These are phyloP conservation scores for Rhinoraja longicauda DNA, from an alignment of 2,797 vertebrate species.

Conservation along the genomic window DNA sequence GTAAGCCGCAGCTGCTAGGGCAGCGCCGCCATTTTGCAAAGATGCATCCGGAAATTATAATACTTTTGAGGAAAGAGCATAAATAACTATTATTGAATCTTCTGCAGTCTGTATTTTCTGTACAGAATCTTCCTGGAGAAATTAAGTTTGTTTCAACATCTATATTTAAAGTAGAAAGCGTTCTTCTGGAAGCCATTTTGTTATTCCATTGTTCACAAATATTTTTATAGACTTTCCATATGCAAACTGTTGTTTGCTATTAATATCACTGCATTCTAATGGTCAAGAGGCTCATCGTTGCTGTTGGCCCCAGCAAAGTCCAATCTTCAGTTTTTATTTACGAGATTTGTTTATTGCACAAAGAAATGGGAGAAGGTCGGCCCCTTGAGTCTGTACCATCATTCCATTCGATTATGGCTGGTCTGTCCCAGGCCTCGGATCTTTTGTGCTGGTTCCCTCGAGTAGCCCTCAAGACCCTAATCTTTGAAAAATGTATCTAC, in stretches of 20 bases:
- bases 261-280: no score
- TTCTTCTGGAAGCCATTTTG: background rate
- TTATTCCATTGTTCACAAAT: background rate
- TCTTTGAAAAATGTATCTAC: no score
- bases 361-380: no score
- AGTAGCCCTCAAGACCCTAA: no score
- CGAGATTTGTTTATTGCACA: background rate
- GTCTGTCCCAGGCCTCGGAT: no score
- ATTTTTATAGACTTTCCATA: background rate
- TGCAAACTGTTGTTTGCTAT: background rate
- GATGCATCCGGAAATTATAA: background rate
- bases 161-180: background rate
- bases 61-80: background rate
- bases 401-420: no score
- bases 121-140: background rate
- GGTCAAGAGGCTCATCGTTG: background rate
- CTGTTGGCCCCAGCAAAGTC: no score
- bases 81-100: background rate
- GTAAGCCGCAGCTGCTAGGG: no score
- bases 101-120: background rate
- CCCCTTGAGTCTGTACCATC: no score
- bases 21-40: no score
- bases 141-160: background rate
- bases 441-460: no score
- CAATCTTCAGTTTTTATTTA: background rate